These are phyloP conservation scores for Enteromius trimaculatus DNA, from an alignment of 2,797 vertebrate species.

Conservation along the genomic window DNA sequence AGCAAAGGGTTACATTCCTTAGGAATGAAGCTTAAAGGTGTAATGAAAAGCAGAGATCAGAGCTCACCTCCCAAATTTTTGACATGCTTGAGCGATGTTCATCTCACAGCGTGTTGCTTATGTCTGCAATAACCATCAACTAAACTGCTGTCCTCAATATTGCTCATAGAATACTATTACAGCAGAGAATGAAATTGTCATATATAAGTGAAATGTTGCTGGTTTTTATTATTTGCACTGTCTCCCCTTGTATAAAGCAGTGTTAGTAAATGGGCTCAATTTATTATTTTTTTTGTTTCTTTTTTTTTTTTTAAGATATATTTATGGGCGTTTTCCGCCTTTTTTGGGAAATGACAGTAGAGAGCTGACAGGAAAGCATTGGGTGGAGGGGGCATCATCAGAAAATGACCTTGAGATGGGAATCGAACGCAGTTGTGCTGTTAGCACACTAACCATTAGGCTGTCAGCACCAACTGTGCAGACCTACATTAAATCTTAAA, in stretches of 20 bases:
- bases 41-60: constrained; percentile 59
- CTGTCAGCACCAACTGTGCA: too few relatives aligned
- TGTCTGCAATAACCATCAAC: constrained; percentile 41
- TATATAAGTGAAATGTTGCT: not conserved
- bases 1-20: constrained; percentile 60
- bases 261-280: not conserved
- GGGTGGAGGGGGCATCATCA: too few relatives aligned
- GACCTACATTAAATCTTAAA: not conserved
- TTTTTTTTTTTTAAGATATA: too few relatives aligned
- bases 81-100: constrained; percentile 34
- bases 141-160: constrained; percentile 3
- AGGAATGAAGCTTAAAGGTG: constrained; percentile 51
- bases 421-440: too few relatives aligned
- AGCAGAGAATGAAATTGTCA: not conserved
- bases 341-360: too few relatives aligned
- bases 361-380: too few relatives aligned
- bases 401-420: too few relatives aligned
- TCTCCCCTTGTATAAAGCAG: not conserved
- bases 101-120: constrained; percentile 1
- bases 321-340: too few relatives aligned
- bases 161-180: not conserved
- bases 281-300: too few relatives aligned
- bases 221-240: not conserved
- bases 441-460: too few relatives aligned
- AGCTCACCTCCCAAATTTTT: constrained; percentile 43